Conservation (phyloP, 2,113 vertebrate species). For the Geococcyx californianus region DNA sequence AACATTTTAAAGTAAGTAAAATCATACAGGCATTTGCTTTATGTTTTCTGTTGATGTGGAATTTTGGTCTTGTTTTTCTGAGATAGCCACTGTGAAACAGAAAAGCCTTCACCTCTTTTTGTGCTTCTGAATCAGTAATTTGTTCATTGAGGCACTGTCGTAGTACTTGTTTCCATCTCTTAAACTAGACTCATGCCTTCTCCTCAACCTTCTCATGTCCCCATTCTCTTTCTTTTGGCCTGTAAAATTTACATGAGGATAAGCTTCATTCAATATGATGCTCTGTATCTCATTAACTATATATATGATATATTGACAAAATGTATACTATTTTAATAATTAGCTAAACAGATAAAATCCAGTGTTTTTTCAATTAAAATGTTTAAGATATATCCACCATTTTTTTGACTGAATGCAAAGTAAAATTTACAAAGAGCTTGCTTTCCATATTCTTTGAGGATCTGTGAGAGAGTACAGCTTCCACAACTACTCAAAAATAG, state of each 20-base stretch:
- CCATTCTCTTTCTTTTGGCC: background rate
- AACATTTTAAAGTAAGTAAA: conserved; percentile 6
- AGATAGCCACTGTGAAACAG: background rate
- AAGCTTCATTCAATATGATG: background rate
- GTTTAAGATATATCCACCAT: background rate
- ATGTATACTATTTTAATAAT: background rate
- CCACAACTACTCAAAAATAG: background rate
- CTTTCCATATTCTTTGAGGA: background rate
- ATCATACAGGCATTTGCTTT: background rate
- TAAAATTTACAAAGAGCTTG: background rate
- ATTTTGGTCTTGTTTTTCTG: background rate
- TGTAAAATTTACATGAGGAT: background rate
- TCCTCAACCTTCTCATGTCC: background rate
- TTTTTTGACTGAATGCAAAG: background rate
- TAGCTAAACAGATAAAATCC: background rate
- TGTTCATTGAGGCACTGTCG: background rate
- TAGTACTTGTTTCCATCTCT: background rate
- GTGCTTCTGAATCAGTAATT: background rate
- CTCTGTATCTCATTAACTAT: background rate
- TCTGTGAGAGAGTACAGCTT: background rate
- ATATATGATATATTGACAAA: background rate
- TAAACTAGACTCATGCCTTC: background rate
- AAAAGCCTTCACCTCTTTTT: background rate
- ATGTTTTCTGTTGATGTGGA: background rate
- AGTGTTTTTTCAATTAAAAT: background rate